phyloP scores from a whole-genome alignment of 2,113 vertebrate genomes.

The Anhinga anhinga region DNA sequence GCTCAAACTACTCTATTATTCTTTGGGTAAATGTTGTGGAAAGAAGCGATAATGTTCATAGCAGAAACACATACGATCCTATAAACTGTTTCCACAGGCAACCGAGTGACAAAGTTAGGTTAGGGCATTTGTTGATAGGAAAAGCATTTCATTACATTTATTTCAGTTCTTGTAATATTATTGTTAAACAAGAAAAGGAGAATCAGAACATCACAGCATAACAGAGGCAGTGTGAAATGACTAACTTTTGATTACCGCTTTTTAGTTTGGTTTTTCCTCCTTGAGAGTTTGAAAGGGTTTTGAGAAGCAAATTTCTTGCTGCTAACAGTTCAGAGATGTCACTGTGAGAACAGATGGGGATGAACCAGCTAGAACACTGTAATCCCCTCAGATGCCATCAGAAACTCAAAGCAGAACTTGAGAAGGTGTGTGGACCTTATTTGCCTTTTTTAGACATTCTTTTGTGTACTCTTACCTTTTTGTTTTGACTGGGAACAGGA shows the following conservation, averaged over 20 bases:
- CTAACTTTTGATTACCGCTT: not conserved
- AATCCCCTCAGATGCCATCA: not conserved
- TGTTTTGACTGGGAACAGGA: not conserved
- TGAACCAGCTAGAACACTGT: not conserved
- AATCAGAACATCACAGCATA: not conserved
- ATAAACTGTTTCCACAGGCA: not conserved
- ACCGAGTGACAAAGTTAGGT: not conserved
- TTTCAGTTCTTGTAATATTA: not conserved
- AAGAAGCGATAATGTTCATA: not conserved
- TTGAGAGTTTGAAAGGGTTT: not conserved
- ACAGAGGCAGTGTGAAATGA: not conserved
- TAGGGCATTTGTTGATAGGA: not conserved
- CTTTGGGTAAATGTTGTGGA: not conserved
- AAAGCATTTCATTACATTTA: not conserved
- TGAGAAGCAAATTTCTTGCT: not conserved
- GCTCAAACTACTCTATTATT: not conserved
- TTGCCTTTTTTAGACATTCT: not conserved
- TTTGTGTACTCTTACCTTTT: not conserved
- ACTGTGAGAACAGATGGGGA: not conserved
- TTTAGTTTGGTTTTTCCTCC: not conserved
- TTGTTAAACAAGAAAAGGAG: not conserved
- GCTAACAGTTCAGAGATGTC: not conserved
- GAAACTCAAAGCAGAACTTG: not conserved
- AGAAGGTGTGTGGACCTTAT: not conserved
- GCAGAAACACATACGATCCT: not conserved